Percentiles rank a stretch among this genome's conserved stretches.
Conservation (phyloP, 53 echinoderm and acorn worm genomes). For the Holothuria leucospilota region DNA sequence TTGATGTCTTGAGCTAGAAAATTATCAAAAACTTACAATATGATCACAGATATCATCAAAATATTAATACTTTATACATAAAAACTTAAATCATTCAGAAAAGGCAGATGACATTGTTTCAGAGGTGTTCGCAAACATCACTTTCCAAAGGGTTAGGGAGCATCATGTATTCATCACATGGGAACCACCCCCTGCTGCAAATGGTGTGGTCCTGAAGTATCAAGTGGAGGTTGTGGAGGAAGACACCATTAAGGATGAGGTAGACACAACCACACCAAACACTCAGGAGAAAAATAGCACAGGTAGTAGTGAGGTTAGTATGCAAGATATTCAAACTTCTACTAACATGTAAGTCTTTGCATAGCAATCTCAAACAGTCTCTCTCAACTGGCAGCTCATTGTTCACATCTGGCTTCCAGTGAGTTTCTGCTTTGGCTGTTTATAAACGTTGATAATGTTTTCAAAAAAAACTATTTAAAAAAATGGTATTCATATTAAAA, state of each 20-base stretch:
- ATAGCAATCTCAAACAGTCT: no score
- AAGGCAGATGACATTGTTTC: conserved; percentile 26
- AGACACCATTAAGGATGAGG: neutral
- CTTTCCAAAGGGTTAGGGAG: neutral
- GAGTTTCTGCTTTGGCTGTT: no score
- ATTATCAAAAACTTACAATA: no score
- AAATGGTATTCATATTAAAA: no score
- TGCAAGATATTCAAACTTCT: no score
- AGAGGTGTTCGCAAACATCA: conserved; percentile 4
- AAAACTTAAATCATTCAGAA: neutral
- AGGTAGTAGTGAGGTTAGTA: neutral
- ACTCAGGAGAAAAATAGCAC: neutral
- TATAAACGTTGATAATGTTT: no score
- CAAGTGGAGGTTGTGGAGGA: conserved; percentile 3
- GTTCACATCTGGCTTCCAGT: no score
- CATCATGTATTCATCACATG: conserved; percentile 8
- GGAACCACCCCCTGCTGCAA: conserved; percentile 32
- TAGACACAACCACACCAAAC: neutral
- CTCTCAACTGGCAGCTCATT: no score
- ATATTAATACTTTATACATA: no score
- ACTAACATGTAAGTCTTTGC: no score
- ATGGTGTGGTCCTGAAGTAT: conserved; percentile 40
- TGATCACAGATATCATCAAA: neutral
- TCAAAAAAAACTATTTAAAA: no score
- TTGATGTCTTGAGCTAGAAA: no score